Evolutionary conservation across 2,888 invertebrate genomes (phyloP), one percentile per base, ranked within the genome.

Genomic region (Pyrgus malvae): DNA sequence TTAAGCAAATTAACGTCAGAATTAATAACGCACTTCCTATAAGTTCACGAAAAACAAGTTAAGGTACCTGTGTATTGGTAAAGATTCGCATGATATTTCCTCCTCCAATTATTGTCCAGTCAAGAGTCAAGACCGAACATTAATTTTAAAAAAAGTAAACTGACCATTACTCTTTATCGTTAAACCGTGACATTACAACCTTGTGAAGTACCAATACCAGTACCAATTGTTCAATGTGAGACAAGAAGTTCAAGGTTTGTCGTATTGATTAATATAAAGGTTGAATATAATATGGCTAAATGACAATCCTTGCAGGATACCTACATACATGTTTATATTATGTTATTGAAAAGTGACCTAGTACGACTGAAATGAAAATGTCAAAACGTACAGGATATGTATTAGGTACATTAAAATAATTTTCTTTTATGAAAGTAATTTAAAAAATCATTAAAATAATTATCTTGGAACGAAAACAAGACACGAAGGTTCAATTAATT

Each of bases 1-100:
- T 33, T 12, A 27, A 17, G 16, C 12, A 21, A 17, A 40, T 21
- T 35, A 33, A 45, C 45, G 19, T 45, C 45, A 31, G 19, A 45
- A 45, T 6, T 21, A 33, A 19, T n/a, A 3, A 9, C 9, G 7
- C 21, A 33, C 45, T 45, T 45, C 45, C 45, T 45, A 21, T n/a
- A 21, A 45, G n/a, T 19, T 45, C 12, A 31, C 29, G 27, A 29
- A 44, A 29, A 9, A 6, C 4, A 19, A 37, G 8, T 37, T 37
- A 37, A 37, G 12, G 25, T 2, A n/a, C 8, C 9, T n/a, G 11
- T 11, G 9, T 29, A 29, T 4, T 0, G 5, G 21, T 12, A 23
- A 23, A 12, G 3, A n/a, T 25, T 25, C 14, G 25, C 27, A 5
- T 42, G 31, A 11, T 45, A 45, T 45, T 45, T 45, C 19, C 31